Evolutionary conservation across 2,797 vertebrate genomes (phyloP).

Genomic region (Argya squamiceps): DNA sequence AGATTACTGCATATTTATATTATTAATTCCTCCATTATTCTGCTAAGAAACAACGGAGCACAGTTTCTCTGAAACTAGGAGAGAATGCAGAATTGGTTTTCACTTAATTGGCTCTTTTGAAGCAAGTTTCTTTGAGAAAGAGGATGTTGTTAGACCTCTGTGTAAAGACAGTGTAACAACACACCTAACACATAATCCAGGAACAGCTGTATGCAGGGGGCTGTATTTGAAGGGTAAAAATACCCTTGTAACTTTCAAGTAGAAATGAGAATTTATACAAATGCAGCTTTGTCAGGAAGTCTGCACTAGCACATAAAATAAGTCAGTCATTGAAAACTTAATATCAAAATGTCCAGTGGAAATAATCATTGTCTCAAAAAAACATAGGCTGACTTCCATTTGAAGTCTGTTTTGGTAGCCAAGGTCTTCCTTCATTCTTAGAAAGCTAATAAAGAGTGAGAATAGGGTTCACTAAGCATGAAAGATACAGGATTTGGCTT

Average conservation of each 20-base stretch:
- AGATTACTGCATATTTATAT: conserved; percentile 34
- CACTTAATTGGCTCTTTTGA: conserved; percentile 51
- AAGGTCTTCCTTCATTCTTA: background rate
- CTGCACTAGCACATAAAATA: background rate
- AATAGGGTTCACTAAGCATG: background rate
- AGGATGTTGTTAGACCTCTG: conserved; percentile 17
- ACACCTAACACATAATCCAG: background rate
- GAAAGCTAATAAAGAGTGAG: background rate
- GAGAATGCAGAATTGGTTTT: conserved; percentile 46
- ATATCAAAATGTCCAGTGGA: background rate
- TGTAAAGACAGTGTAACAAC: background rate
- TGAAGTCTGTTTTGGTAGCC: background rate
- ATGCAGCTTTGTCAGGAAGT: background rate
- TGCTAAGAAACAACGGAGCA: background rate
- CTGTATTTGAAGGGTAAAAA: background rate
- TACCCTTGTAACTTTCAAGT: background rate
- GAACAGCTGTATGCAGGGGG: background rate
- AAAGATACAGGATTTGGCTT: background rate
- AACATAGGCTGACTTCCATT: background rate
- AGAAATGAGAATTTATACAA: background rate
- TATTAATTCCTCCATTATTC: conserved; percentile 39
- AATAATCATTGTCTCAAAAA: background rate
- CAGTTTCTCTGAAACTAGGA: conserved; percentile 17
- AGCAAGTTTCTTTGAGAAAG: conserved; percentile 2
- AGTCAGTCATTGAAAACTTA: background rate